These are phyloP conservation scores for Erythrolamprus reginae DNA, from an alignment of 2,113 vertebrate species.

Conservation along the genomic window DNA sequence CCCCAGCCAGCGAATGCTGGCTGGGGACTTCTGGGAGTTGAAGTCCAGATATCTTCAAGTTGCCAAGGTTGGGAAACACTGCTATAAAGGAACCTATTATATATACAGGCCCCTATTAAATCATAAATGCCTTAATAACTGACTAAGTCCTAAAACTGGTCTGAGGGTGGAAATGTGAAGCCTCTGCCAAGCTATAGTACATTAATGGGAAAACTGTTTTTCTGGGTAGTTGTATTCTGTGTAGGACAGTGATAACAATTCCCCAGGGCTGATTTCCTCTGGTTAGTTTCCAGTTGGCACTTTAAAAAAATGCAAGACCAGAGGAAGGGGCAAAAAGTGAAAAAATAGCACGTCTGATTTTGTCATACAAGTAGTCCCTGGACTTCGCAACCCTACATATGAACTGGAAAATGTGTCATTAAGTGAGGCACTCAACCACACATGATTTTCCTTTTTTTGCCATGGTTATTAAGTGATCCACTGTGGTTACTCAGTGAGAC, in stretches of 20 bases:
- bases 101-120: neutral
- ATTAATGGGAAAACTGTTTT: neutral
- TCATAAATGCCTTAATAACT: neutral
- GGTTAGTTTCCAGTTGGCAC: neutral
- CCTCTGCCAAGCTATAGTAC: neutral
- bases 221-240: neutral
- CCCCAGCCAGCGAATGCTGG: no score
- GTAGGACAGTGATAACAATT: neutral
- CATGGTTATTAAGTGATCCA: neutral
- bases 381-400: neutral
- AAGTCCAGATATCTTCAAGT: no score
- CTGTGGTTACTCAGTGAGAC: neutral
- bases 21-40: no score
- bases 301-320: neutral
- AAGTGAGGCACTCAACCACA: neutral
- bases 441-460: neutral
- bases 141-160: neutral
- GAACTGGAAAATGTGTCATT: neutral
- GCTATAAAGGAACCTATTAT: no score
- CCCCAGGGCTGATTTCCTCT: neutral
- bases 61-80: no score
- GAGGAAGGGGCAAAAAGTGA: neutral
- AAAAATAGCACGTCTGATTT: neutral
- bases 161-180: neutral
- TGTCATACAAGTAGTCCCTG: neutral